Conservation (phyloP, 2,888 invertebrate genomes). For the Tachina fera region DNA sequence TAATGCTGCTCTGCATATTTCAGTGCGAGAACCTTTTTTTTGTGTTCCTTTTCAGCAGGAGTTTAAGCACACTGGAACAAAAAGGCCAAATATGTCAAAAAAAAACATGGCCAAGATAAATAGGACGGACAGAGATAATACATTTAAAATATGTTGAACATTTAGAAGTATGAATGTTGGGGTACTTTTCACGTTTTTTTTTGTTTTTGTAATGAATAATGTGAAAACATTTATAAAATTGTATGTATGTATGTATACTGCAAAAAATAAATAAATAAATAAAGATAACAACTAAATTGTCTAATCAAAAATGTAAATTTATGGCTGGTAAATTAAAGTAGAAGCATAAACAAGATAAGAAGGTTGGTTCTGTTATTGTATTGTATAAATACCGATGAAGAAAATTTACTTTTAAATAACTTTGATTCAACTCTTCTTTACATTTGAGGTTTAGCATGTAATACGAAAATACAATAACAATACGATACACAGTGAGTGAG, state of each 20-base stretch:
- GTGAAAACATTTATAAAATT: conserved; percentile 3
- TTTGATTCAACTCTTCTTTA: neutral
- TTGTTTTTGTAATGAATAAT: conserved; percentile 9
- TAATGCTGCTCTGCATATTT: neutral
- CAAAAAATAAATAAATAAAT: neutral
- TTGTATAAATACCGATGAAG: neutral
- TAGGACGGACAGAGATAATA: neutral
- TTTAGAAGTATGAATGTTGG: conserved; percentile 12
- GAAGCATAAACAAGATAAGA: conserved; percentile 18
- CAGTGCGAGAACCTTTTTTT: neutral
- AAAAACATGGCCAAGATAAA: conserved; percentile 1
- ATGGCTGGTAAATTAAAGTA: conserved; percentile 51
- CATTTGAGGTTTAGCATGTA: neutral
- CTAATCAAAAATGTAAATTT: conserved; percentile 66
- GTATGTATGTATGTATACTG: neutral
- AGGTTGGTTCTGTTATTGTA: neutral
- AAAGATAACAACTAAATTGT: conserved; percentile 9
- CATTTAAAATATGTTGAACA: conserved; percentile 8
- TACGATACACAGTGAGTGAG: neutral
- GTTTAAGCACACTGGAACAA: neutral
- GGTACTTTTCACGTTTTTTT: neutral
- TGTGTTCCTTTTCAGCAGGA: neutral
- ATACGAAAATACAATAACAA: neutral
- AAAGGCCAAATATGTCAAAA: neutral
- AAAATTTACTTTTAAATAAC: neutral